phyloP scores from a whole-genome alignment of 1,140 invertebrate species.

The Penaeus japonicus region DNA sequence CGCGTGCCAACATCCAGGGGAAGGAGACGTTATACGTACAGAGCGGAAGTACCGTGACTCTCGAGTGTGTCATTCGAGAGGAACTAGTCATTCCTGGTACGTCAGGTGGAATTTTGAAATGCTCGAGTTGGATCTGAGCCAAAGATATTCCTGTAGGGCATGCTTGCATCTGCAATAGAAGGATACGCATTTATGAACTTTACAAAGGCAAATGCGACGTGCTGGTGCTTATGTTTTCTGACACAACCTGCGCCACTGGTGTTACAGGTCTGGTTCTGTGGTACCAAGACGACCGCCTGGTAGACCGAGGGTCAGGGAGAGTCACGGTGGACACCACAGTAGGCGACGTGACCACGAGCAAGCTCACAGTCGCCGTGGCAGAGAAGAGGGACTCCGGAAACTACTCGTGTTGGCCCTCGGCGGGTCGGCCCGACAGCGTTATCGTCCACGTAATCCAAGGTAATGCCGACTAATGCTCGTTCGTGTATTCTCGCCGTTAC shows the following conservation, averaged over 20 bases:
- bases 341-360: slow-evolving; percentile 31
- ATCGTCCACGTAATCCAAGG: slow-evolving; percentile 41
- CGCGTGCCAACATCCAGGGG: slow-evolving; percentile 46
- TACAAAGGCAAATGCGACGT: too few species aligned
- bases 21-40: slow-evolving; percentile 51
- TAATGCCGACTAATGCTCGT: neutral
- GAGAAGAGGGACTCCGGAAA: slow-evolving; percentile 23
- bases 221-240: neutral
- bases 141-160: too few species aligned
- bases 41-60: slow-evolving; percentile 48
- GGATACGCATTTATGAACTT: too few species aligned
- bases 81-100: slow-evolving; percentile 53
- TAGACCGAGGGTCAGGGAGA: slow-evolving; percentile 11
- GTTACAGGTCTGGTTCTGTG: slow-evolving; percentile 32
- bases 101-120: neutral
- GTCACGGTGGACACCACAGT: slow-evolving; percentile 26
- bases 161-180: too few species aligned
- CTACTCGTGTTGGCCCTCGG: slow-evolving; percentile 47
- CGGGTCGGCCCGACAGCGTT: slow-evolving; percentile 26
- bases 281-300: slow-evolving; percentile 42
- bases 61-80: slow-evolving; percentile 48
- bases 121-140: neutral
- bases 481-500: neutral
- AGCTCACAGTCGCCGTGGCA: neutral
- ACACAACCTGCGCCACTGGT: neutral